phyloP scores from a whole-genome alignment of 2,797 vertebrate species.

The Mormyrops boulengeri region DNA sequence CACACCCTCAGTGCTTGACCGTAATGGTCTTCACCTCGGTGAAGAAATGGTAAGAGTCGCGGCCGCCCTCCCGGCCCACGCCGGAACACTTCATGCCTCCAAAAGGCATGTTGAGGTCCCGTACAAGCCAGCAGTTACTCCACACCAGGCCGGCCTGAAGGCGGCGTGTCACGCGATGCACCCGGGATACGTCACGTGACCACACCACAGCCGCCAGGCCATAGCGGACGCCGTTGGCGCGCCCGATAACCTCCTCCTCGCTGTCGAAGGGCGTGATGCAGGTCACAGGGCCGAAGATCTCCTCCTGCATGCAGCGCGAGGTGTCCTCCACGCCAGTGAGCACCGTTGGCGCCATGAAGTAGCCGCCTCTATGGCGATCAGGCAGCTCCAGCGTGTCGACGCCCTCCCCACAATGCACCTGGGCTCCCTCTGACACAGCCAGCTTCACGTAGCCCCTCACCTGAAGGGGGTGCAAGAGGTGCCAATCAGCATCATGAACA shows the following conservation, averaged over 20 bases:
- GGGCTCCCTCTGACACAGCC: constrained; percentile 76
- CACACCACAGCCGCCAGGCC: constrained; percentile 84
- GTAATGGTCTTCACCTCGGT: constrained; percentile 90
- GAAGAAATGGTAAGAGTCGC: constrained; percentile 91
- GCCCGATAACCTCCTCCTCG: constrained; percentile 80
- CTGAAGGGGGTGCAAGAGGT: constrained; percentile 44
- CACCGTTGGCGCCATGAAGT: constrained; percentile 85
- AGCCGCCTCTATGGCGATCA: constrained; percentile 63
- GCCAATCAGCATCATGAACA: not conserved
- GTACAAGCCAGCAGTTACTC: constrained; percentile 94
- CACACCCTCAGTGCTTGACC: constrained; percentile 71
- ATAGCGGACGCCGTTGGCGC: constrained; percentile 79
- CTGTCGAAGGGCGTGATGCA: constrained; percentile 80
- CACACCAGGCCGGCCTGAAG: constrained; percentile 85
- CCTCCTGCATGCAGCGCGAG: constrained; percentile 88
- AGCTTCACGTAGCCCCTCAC: constrained; percentile 76
- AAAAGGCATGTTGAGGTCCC: constrained; percentile 92
- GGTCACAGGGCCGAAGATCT: constrained; percentile 93
- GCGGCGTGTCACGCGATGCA: constrained; percentile 76
- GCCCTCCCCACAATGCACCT: constrained; percentile 84
- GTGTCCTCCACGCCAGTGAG: constrained; percentile 72
- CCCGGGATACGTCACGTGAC: constrained; percentile 72
- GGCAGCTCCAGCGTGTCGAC: constrained; percentile 73
- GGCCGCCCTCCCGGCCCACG: constrained; percentile 84
- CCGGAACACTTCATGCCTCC: constrained; percentile 94